A percentile compares a stretch with the other conserved stretches of the same genome.
These are phyloP conservation scores for Thera obeliscata DNA, from an alignment of 2,888 invertebrate genomes.

Conservation along the genomic window DNA sequence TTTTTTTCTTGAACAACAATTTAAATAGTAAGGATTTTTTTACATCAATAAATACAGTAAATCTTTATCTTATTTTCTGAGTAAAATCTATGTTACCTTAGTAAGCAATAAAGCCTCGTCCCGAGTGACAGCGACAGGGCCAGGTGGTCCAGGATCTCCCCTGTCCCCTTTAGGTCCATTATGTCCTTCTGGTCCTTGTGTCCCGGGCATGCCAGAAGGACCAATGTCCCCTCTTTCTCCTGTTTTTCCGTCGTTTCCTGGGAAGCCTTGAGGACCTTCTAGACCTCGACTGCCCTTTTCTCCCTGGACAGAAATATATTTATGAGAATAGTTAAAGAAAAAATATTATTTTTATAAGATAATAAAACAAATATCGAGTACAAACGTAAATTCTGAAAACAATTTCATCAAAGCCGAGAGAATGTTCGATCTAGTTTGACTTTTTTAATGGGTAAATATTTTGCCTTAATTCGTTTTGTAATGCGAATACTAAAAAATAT, in stretches of 20 bases:
- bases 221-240: conserved; percentile 90
- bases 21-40: too few relatives aligned
- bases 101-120: conserved; percentile 86
- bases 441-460: too few relatives aligned
- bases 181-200: conserved; percentile 87
- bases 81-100: conserved; percentile 56
- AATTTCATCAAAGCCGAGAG: background rate
- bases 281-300: conserved; percentile 88
- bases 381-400: background rate
- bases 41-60: too few relatives aligned
- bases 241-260: conserved; percentile 86
- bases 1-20: too few relatives aligned
- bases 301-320: conserved; percentile 60
- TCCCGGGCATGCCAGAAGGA: conserved; percentile 87
- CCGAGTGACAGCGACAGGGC: conserved; percentile 84
- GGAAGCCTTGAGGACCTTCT: conserved; percentile 87
- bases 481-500: too few relatives aligned
- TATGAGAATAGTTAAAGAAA: background rate
- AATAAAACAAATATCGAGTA: too few relatives aligned
- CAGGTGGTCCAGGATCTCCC: conserved; percentile 89
- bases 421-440: background rate
- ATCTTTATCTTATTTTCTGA: too few relatives aligned
- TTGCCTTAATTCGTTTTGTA: too few relatives aligned
- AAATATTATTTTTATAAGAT: too few relatives aligned
- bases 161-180: conserved; percentile 88